Base-by-base conservation (phyloP, 2,797 vertebrate species). In the Peromyscus nudipes region DNA sequence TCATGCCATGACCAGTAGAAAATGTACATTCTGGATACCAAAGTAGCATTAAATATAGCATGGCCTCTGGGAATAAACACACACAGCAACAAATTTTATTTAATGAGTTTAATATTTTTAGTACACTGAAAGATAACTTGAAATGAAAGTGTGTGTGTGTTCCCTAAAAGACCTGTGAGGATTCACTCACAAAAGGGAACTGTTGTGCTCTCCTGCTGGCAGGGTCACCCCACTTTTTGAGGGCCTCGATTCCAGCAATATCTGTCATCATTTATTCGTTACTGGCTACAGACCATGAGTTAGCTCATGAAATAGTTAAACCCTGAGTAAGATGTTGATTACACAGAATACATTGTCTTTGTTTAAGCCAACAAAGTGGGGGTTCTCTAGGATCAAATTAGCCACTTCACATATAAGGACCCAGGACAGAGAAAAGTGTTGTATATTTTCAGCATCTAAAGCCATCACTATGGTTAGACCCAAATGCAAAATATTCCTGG, bases 71-170 rank as follows among this genome's bases (percentile, higher is more conserved):
- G 73, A 52, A 31, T 17, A 79, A 25, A 49, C 49, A 87, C 34
- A 86, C 64, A 86, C 64, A 37, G 40, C 67, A 49, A 93, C 31
- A 17, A 67, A 21, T 29, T 93, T 57, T 60, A 89, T 65, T 92
- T 81, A 79, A 79, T 34, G 88, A 96, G 82, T 52, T 89, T 31
- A 62, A 34, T 89, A 46, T 93, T 93, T 94, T 52, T 62, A 95
- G 23, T 75, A 92, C 82, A 86, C 21, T 92, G 25, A 89, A 89
- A 95, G 43, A 17, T 82, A 52, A 94, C 19, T 93, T 83, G 62
- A 40, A 81, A 69, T 46, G 31, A 91, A 92, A 55, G 52, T 81
- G 21, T 52, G 0, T 60, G 21, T 27, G 31, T 90, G 19, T 64
- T 67, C 55, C 86, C 76, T 27, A 37, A 94, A 89, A 87, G 19